Percentiles rank a stretch among this genome's conserved stretches.
Evolutionary conservation across 2,113 vertebrate species (phyloP).

Genomic region (Microtus pennsylvanicus): DNA sequence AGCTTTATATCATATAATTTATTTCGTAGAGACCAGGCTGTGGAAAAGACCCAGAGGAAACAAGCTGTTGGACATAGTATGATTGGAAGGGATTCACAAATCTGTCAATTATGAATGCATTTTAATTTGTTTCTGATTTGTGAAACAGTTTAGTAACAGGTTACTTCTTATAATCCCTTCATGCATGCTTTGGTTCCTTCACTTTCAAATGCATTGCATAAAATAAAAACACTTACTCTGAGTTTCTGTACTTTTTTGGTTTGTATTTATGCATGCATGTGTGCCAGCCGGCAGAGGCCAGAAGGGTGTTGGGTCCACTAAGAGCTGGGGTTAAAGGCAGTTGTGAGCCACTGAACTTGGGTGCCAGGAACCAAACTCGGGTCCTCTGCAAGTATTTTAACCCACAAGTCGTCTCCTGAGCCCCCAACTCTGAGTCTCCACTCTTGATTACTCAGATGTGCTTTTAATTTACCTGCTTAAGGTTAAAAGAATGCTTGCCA

Average conservation of each 20-base stretch:
- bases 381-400: not conserved
- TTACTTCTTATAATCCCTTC: constrained; percentile 5
- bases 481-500: constrained; percentile 36
- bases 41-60: not conserved
- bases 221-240: not conserved
- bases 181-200: constrained; percentile 2
- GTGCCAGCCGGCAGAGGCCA: not conserved
- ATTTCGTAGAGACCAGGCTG: not conserved
- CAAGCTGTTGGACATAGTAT: not conserved
- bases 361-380: not conserved
- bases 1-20: not conserved
- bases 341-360: not conserved
- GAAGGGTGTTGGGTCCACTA: not conserved
- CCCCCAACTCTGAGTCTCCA: not conserved
- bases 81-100: not conserved
- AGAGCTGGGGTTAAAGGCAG: not conserved
- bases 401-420: not conserved
- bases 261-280: no score
- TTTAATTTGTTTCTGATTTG: constrained; percentile 58
- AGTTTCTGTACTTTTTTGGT: not conserved
- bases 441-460: not conserved
- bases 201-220: constrained; percentile 27
- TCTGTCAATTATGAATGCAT: not conserved
- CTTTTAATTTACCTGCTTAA: constrained; percentile 40
- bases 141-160: not conserved